These are phyloP conservation scores for Stictonetta naevosa DNA, from an alignment of 2,113 vertebrate genomes.

Conservation along the genomic window DNA sequence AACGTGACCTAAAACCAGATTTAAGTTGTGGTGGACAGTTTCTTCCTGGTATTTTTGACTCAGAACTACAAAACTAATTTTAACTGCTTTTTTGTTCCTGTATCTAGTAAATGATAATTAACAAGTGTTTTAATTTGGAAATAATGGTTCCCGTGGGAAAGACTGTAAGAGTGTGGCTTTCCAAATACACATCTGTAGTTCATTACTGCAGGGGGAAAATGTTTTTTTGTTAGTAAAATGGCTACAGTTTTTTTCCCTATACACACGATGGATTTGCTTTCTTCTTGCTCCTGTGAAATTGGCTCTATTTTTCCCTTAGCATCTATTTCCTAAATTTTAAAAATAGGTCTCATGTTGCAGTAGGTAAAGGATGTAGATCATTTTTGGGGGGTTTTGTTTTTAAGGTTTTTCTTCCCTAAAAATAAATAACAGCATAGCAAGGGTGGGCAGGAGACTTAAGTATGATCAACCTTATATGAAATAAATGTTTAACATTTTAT, in stretches of 20 bases:
- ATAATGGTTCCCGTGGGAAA: neutral
- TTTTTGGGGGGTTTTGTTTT: neutral
- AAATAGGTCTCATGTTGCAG: neutral
- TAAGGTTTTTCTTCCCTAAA: neutral
- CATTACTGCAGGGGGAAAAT: neutral
- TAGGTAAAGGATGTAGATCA: neutral
- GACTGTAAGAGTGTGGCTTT: neutral
- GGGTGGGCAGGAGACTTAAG: neutral
- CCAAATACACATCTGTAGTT: rapidly evolving
- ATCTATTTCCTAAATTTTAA: neutral
- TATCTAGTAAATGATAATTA: neutral
- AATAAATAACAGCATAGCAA: neutral
- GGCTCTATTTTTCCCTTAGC: neutral
- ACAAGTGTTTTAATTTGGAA: neutral
- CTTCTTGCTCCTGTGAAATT: neutral
- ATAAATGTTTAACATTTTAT: neutral
- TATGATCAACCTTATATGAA: neutral
- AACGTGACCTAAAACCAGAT: neutral
- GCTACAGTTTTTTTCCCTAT: neutral
- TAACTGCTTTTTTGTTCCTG: neutral
- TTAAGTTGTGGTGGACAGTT: neutral
- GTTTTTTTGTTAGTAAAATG: neutral
- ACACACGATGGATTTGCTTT: neutral
- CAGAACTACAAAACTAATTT: neutral
- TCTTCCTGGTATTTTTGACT: neutral